Evolutionary conservation across 1,140 invertebrate species (phyloP), one percentile per base, ranked within the genome.

Genomic region (Psix sp.): DNA sequence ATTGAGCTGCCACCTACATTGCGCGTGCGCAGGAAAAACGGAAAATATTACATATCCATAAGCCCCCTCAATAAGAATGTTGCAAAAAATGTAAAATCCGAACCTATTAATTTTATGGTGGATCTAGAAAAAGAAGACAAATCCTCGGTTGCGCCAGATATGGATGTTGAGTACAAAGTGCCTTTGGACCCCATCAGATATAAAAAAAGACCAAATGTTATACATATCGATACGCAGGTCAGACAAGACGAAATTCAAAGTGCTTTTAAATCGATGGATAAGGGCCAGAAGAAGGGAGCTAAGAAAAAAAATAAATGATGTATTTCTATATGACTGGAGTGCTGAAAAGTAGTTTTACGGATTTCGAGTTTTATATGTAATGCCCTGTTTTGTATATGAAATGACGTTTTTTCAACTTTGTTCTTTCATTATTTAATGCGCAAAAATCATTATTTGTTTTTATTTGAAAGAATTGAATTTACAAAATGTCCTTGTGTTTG

Each of bases 101-200:
- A 87, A 78, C 86, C 86, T 1, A 45, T 87, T 10, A 78, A 86
- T 14, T 87, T 87, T 43, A 85, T 82, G 21, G 84, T 87, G 6
- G 76, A 76, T 1, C 82, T 78, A 42, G 84, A 81, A 15, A 81
- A 78, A 35, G 46, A 65, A 38, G 80, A 83, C 21, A 74, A 78
- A 5, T 86, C 84, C 20, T 85, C 84, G 0, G 81, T 80, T 2
- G 86, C 82, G 18, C 87, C 86, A 0, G 84, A 87, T 43, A 83
- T 87, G 78, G 85, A 87, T 52, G 86, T 87, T 33, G 86, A 87
- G 71, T 87, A 86, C 65, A 84, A 83, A 15, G 82, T 86, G 14
- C 86, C 86, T 3, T 78, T 82, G 3, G 81, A 78, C 4, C 70
- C 83, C 15, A 81, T 74, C 52, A 80, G 80, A 43, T 70, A 78